phyloP scores from a whole-genome alignment of 1,140 invertebrate genomes.

The Ylistrum balloti region DNA sequence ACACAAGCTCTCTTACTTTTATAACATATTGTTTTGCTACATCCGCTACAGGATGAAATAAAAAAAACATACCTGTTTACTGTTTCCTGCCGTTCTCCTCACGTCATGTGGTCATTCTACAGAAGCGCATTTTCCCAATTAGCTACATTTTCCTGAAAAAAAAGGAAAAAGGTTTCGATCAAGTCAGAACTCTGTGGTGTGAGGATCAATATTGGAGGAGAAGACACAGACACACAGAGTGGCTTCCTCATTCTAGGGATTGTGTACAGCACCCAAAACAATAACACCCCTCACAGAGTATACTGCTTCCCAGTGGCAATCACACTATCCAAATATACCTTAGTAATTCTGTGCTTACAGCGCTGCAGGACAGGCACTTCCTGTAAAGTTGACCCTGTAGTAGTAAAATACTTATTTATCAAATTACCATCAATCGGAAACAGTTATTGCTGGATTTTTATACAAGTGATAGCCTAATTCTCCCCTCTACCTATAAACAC shows the following conservation, averaged over 20 bases:
- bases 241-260: not conserved
- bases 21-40: not conserved
- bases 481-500: not conserved
- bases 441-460: not conserved
- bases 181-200: not conserved
- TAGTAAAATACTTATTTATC: not conserved
- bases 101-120: not conserved
- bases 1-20: not conserved
- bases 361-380: not conserved
- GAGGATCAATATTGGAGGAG: not conserved
- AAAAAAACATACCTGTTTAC: not conserved
- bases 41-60: not conserved
- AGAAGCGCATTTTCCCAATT: constrained; percentile 13
- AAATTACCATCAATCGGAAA: not conserved
- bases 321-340: constrained; percentile 18
- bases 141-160: constrained; percentile 20
- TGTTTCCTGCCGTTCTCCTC: not conserved
- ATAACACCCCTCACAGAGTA: not conserved
- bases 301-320: not conserved
- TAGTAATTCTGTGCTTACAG: not conserved
- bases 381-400: not conserved
- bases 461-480: not conserved
- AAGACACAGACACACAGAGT: not conserved
- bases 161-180: not conserved
- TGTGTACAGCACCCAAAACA: not conserved